Evolutionary conservation across 2,113 vertebrate genomes (phyloP), one percentile per base, ranked within the genome.

Genomic region (Stigmatopora nigra): DNA sequence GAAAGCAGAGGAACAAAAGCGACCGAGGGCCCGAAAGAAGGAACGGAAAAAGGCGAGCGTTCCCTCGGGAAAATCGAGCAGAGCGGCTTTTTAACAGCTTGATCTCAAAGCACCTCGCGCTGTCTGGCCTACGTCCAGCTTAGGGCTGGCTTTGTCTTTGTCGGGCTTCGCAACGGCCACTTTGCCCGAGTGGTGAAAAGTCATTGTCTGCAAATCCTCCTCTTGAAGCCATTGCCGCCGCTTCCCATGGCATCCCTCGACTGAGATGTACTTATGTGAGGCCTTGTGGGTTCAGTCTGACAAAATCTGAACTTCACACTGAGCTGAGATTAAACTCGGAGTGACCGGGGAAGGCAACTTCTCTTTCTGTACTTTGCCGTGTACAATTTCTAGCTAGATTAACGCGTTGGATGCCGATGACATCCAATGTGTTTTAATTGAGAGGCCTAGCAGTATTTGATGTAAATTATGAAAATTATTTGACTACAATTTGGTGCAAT

Each of bases 281-380:
- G 61, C 73, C 35, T 13, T 64, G 25, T 5, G 71, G 67, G 59
- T 81, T 78, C 70, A 72, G 71, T 44, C 75, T 68, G 78, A 78
- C 70, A 41, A 86, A 76, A 86, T 84, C 76, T 74, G n/a, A 83
- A 82, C 77, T 79, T 84, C 73, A 77, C 77, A 64, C 73, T 82
- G 80, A 86, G 79, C 83, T 35, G 14, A 81, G 87, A 88, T 88
- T 88, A 86, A 88, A 88, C 84, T 86, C 73, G 61, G 59, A 76
- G 77, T 84, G 88, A 88, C 25, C 25, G 25, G 71, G 63, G 16
- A 25, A 12, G 70, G 71, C 65, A 55, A 67, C 69, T 76, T 68
- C 44, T 60, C 72, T 75, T 14, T 61, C 58, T 75, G 64, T 59
- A 61, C 12, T 51, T 70, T 48, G 57, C 64, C 71, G 72, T 65